These are phyloP conservation scores for Lasiurus cinereus DNA, from an alignment of 2,113 vertebrate genomes.

Conservation along the genomic window DNA sequence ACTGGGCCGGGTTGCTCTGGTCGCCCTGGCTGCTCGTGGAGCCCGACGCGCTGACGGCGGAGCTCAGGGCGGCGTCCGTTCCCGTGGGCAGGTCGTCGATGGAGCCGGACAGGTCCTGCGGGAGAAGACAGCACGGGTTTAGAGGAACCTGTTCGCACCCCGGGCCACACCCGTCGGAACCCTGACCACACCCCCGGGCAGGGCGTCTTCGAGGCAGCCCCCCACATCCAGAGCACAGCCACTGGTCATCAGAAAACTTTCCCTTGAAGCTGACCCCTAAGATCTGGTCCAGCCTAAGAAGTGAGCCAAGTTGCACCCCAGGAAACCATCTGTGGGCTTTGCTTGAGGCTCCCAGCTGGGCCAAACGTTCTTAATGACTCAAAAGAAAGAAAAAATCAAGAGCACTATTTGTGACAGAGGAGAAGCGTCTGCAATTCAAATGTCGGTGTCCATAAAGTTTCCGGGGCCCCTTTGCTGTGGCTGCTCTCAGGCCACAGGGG, in stretches of 20 bases:
- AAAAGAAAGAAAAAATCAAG: too few relatives aligned
- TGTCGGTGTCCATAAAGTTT: too few relatives aligned
- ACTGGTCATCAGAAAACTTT: background rate
- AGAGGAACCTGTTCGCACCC: background rate
- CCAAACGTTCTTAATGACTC: too few relatives aligned
- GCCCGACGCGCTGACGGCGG: slow-evolving; percentile 91
- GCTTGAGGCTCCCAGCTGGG: background rate
- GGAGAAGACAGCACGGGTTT: slow-evolving; percentile 17
- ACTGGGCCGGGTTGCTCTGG: slow-evolving; percentile 95
- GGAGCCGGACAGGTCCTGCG: slow-evolving; percentile 97
- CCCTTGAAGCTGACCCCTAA: background rate
- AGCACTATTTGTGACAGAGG: too few relatives aligned
- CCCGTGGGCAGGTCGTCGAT: slow-evolving; percentile 98
- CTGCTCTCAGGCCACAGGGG: too few relatives aligned
- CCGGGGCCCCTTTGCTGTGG: too few relatives aligned
- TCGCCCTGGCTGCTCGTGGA: slow-evolving; percentile 96
- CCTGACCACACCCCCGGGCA: background rate
- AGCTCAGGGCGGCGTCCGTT: slow-evolving; percentile 94
- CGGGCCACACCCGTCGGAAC: background rate
- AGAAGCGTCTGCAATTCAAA: too few relatives aligned
- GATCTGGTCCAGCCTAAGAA: background rate
- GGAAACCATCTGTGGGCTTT: background rate
- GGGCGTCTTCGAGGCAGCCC: background rate
- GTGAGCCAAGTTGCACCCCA: background rate
- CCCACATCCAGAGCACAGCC: background rate